These are phyloP conservation scores for Arge pagana DNA, from an alignment of 2,888 invertebrate genomes.

Conservation along the genomic window DNA sequence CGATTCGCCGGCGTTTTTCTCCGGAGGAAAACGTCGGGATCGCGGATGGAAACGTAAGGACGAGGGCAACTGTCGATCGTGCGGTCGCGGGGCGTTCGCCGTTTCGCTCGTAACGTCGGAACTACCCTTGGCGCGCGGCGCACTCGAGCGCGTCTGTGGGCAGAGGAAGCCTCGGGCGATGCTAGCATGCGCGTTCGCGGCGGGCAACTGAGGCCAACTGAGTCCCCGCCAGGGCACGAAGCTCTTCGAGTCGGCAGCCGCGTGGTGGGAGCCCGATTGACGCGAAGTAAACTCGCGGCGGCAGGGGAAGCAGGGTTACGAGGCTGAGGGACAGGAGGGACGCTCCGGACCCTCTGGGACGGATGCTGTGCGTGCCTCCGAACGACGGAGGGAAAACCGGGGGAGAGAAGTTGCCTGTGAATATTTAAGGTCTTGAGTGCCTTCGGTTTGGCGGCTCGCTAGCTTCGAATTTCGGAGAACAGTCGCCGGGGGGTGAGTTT, in stretches of 20 bases:
- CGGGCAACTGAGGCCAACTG: conserved; percentile 18
- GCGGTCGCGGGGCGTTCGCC: background rate
- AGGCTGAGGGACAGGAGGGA: conserved; percentile 25
- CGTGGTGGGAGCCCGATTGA: conserved; percentile 23
- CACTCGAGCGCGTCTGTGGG: background rate
- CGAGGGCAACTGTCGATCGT: too few species aligned
- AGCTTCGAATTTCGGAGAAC: conserved; percentile 13
- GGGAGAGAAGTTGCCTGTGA: conserved; percentile 26
- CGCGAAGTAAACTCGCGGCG: conserved; percentile 6
- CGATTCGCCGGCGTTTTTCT: too few species aligned
- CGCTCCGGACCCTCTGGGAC: conserved; percentile 21
- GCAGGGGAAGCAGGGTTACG: conserved; percentile 20
- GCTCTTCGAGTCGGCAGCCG: conserved; percentile 32
- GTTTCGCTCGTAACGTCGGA: background rate
- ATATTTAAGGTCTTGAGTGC: conserved; percentile 42
- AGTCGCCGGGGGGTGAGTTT: background rate
- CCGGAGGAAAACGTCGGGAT: too few species aligned
- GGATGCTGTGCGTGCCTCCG: conserved; percentile 18
- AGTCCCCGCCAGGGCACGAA: conserved; percentile 22
- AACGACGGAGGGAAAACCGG: conserved; percentile 9
- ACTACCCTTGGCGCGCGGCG: conserved; percentile 13
- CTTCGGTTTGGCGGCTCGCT: conserved; percentile 21
- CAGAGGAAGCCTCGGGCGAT: conserved; percentile 11
- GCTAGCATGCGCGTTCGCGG: conserved; percentile 19
- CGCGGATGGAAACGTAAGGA: too few species aligned